Evolutionary conservation across 2,888 invertebrate species (phyloP).

Genomic region (Anodontia alba): DNA sequence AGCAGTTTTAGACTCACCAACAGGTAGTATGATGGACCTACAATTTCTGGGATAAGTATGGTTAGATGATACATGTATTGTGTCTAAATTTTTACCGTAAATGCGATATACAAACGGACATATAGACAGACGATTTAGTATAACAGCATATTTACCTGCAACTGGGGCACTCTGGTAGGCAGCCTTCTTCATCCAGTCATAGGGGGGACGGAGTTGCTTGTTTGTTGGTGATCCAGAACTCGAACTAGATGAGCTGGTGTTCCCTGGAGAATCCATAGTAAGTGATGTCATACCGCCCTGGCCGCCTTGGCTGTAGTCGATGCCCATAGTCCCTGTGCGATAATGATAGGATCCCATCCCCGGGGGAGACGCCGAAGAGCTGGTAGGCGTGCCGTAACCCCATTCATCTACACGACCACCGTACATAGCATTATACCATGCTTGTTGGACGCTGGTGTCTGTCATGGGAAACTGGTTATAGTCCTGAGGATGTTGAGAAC

Average conservation of each 20-base stretch:
- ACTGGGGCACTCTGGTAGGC: constrained; percentile 70
- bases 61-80: too few relatives aligned
- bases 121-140: too few relatives aligned
- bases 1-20: too few relatives aligned
- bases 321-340: constrained; percentile 57
- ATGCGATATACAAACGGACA: too few relatives aligned
- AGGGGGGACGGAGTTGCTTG: constrained; percentile 78
- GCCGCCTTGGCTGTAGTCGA: constrained; percentile 61
- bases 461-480: constrained; percentile 61
- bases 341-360: constrained; percentile 62
- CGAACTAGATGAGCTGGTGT: constrained; percentile 61
- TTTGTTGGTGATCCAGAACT: constrained; percentile 68
- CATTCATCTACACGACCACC: constrained; percentile 72
- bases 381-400: constrained; percentile 58
- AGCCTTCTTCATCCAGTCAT: constrained; percentile 82
- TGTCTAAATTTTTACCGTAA: too few relatives aligned
- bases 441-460: constrained; percentile 62
- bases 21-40: too few relatives aligned
- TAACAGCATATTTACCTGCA: constrained; percentile 72
- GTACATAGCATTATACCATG: constrained; percentile 66
- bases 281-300: constrained; percentile 47
- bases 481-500: constrained; percentile 62
- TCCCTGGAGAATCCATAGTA: constrained; percentile 62
- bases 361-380: constrained; percentile 43
- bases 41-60: too few relatives aligned